These are phyloP conservation scores for Caenorhabditis afra DNA, from an alignment of 2,888 invertebrate genomes.

Conservation along the genomic window DNA sequence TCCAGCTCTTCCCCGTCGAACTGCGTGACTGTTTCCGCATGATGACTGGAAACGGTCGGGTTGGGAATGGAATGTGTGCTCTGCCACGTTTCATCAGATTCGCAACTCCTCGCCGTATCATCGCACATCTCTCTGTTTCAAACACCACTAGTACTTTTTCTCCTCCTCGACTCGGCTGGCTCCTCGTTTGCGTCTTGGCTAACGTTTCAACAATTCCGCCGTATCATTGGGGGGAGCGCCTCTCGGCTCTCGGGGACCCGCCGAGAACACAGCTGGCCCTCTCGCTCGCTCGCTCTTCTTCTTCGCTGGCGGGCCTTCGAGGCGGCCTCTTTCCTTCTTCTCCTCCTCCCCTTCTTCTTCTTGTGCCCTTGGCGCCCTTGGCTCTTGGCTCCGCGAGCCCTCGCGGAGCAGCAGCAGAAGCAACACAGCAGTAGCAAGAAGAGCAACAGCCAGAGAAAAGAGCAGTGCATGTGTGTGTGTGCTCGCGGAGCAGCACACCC, in stretches of 20 bases:
- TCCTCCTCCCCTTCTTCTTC: neutral
- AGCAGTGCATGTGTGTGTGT: conserved; percentile 20
- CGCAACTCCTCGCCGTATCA: too few relatives aligned
- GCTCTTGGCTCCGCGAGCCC: conserved; percentile 47
- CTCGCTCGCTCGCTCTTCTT: conserved; percentile 9
- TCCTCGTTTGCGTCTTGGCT: too few relatives aligned
- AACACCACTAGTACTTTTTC: too few relatives aligned
- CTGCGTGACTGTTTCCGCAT: too few relatives aligned
- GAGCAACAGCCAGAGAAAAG: neutral
- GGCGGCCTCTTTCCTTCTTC: conserved; percentile 14
- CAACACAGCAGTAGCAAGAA: conserved; percentile 17
- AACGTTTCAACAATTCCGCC: conserved; percentile 31
- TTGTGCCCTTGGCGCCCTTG: conserved; percentile 25
- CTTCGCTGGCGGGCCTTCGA: conserved; percentile 30
- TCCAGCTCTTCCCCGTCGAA: neutral
- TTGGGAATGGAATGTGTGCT: too few relatives aligned
- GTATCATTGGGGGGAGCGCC: conserved; percentile 22
- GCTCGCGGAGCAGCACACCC: conserved; percentile 10
- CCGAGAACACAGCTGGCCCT: neutral
- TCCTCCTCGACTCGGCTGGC: too few relatives aligned
- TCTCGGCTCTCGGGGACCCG: conserved; percentile 4
- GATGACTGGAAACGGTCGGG: too few relatives aligned
- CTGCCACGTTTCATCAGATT: too few relatives aligned
- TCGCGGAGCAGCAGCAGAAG: neutral
- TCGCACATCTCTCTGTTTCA: too few relatives aligned